Evolutionary conservation across 1,140 invertebrate genomes (phyloP).

Genomic region (Heliconius hewitsoni): DNA sequence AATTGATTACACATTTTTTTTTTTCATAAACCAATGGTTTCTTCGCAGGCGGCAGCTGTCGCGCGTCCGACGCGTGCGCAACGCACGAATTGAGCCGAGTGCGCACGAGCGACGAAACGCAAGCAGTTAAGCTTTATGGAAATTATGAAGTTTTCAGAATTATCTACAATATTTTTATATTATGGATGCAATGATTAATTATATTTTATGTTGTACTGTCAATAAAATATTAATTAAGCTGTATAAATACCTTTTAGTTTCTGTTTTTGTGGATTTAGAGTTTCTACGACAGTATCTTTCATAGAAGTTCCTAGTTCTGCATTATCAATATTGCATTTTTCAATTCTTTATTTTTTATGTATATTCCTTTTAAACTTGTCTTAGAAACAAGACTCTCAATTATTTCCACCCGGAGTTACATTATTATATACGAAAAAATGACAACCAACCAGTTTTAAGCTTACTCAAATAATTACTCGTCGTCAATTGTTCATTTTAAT

Average conservation of each 20-base stretch:
- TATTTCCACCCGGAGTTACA: constrained; percentile 29
- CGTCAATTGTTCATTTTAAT: constrained; percentile 43
- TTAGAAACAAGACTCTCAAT: constrained; percentile 27
- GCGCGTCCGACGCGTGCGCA: constrained; percentile 69
- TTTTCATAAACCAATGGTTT: constrained; percentile 56
- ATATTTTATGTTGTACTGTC: not conserved
- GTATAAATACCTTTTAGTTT: not conserved
- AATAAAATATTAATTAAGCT: not conserved
- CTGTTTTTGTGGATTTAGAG: not conserved
- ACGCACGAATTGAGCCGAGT: constrained; percentile 52
- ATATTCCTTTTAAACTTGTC: constrained; percentile 14
- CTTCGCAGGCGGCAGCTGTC: constrained; percentile 62
- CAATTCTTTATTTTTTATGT: not conserved
- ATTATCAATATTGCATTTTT: constrained; percentile 1
- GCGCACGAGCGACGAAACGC: constrained; percentile 27
- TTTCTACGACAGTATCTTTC: not conserved
- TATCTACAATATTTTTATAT: not conserved
- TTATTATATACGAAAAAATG: constrained; percentile 33
- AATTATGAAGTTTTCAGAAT: not conserved
- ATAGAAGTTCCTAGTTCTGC: not conserved
- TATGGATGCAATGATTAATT: not conserved
- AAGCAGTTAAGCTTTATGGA: constrained; percentile 5
- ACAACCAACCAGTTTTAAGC: constrained; percentile 36
- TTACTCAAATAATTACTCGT: constrained; percentile 41
- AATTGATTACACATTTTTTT: constrained; percentile 51